phyloP scores from a whole-genome alignment of 2,888 invertebrate species.

The Drosophila peninsularis region DNA sequence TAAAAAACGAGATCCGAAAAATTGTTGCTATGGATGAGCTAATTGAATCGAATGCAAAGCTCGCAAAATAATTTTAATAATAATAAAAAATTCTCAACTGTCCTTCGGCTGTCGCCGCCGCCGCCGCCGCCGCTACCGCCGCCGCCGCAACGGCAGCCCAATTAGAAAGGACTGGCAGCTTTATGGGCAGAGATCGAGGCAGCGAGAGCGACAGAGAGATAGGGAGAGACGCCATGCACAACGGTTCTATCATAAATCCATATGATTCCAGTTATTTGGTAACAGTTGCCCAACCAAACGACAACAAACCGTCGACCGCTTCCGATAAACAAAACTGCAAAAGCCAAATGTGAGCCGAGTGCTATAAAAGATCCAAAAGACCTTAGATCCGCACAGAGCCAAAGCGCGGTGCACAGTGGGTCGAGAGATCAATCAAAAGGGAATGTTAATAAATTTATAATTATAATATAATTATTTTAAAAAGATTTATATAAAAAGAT shows the following conservation, averaged over 20 bases:
- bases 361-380: constrained; percentile 26
- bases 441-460: neutral
- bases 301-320: constrained; percentile 37
- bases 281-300: constrained; percentile 60
- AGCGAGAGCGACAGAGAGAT: no score
- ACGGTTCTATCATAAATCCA: constrained; percentile 59
- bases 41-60: constrained; percentile 26
- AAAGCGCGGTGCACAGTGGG: constrained; percentile 1
- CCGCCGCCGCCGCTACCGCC: no score
- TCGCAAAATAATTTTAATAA: constrained; percentile 11
- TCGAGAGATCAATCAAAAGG: neutral
- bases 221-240: neutral
- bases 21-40: constrained; percentile 15
- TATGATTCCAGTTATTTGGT: constrained; percentile 59
- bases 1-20: constrained; percentile 21
- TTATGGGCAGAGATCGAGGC: constrained; percentile 20
- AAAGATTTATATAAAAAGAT: no score
- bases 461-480: no score
- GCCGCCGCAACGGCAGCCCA: no score
- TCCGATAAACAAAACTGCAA: constrained; percentile 49
- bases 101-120: constrained; percentile 50
- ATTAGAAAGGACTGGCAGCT: constrained; percentile 57
- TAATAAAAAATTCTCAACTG: constrained; percentile 28
- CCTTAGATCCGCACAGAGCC: constrained; percentile 10
- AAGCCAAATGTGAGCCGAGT: constrained; percentile 31